Evolutionary conservation across 2,113 vertebrate species (phyloP).

Genomic region (Chrysemys picta): DNA sequence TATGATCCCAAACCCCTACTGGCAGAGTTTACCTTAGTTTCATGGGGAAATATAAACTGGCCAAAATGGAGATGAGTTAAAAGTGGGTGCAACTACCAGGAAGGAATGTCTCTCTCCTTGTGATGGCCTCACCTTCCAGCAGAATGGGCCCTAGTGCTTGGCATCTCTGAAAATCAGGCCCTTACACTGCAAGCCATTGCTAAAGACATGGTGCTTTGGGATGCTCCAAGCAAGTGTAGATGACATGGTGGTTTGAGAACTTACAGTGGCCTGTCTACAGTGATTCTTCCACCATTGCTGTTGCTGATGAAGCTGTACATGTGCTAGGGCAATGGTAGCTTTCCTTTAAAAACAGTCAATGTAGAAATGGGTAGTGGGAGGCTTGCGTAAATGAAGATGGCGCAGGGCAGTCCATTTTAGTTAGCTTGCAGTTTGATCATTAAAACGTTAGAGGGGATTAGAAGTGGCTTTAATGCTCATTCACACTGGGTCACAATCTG

Average conservation of each 20-base stretch:
- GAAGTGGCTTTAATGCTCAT: neutral
- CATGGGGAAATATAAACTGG: neutral
- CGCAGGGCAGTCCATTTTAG: too few relatives aligned
- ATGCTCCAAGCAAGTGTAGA: neutral
- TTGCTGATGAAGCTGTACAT: neutral
- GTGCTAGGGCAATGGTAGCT: neutral
- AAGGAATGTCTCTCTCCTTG: neutral
- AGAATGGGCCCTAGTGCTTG: neutral
- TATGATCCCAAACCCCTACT: neutral
- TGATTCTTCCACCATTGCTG: neutral
- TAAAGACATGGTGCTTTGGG: neutral
- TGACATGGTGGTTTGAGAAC: neutral
- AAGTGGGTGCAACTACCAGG: neutral
- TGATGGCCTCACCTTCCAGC: neutral
- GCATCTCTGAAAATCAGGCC: neutral
- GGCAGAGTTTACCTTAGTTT: neutral
- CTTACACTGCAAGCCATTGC: neutral
- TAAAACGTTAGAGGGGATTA: too few relatives aligned
- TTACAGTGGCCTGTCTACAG: too few relatives aligned
- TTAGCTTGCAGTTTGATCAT: too few relatives aligned
- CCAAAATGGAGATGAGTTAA: neutral
- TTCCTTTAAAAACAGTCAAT: too few relatives aligned
- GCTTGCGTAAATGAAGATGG: too few relatives aligned
- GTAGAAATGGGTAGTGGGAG: too few relatives aligned
- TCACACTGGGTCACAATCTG: neutral